Percentiles rank a stretch among this genome's conserved stretches.
Evolutionary conservation across 2,797 vertebrate genomes (phyloP).

Genomic region (Periparus ater): DNA sequence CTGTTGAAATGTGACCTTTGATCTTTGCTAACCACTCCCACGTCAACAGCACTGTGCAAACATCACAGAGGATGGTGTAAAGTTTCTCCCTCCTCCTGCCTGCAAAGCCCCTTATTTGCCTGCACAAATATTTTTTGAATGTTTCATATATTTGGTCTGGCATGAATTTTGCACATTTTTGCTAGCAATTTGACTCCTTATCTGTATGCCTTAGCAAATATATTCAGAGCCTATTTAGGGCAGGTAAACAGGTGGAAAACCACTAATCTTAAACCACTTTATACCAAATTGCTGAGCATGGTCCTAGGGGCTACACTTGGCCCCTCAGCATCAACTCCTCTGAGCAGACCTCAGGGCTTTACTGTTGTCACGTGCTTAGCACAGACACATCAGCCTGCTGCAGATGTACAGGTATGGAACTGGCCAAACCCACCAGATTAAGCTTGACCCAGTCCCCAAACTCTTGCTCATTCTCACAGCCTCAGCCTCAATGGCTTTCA

Average conservation of each 20-base stretch:
- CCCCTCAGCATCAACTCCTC: not conserved
- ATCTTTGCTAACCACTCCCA: not conserved
- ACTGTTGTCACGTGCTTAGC: rapidly evolving
- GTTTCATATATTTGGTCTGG: not conserved
- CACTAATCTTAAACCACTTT: not conserved
- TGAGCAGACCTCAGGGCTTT: not conserved
- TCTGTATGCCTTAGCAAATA: not conserved
- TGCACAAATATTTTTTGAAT: not conserved
- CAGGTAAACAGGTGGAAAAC: not conserved
- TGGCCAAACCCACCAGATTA: not conserved
- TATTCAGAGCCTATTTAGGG: not conserved
- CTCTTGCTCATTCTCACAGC: not conserved
- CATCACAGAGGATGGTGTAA: not conserved
- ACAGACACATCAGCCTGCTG: not conserved
- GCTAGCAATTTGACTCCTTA: not conserved
- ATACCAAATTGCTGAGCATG: not conserved
- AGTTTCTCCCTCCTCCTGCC: not conserved
- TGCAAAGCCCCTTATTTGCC: not conserved
- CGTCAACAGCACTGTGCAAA: not conserved
- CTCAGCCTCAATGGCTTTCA: not conserved
- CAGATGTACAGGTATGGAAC: not conserved
- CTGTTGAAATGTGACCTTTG: conserved; percentile 38
- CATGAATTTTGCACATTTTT: not conserved
- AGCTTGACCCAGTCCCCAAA: not conserved
- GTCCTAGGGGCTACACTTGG: not conserved